Evolutionary conservation across 1,140 invertebrate genomes (phyloP), one percentile per base, ranked within the genome.

Genomic region (Zaprionus lachaisei): DNA sequence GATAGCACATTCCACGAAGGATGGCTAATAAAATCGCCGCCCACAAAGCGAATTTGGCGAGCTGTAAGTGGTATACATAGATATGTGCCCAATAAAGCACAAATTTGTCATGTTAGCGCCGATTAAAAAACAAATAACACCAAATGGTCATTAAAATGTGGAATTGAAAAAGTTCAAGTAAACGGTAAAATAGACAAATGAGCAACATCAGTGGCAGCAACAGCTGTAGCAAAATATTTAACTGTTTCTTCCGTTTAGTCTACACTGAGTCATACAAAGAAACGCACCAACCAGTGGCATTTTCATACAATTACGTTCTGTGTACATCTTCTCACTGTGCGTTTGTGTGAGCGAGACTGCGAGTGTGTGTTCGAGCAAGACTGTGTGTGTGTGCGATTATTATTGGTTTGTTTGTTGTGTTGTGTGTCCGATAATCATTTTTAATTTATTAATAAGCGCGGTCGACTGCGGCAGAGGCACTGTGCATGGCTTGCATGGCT

Each of bases 21-120:
- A 70, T 98, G 97, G 97, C 94, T 98, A 61, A 97, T 97, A 51
- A 98, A 98, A 94, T 98, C 97, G 54, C 97, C 97, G 71, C 97
- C 97, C 28, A 95, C 96, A 47, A 98, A 97, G 94, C 93, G 96
- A 75, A 96, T 98, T 83, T 97, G 96, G 95, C 95, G 96, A 95
- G 97, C 97, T 91, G 97, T 98, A 94, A 95, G 96, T 96, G 11
- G 34, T 58, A 5, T 49, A 47, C 51, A 41, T 26, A 11, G 47
- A 60, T 22, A 55, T 38, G 31, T 4, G 24, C 34, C 38, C 37
- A n/a, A 51, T 11, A 44, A 17, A 73, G 54, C 49, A 62, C 68
- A 55, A 67, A 71, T 44, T 66, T 38, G 63, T 60, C 58, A n/a
- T 44, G 26, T 58, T 68, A 54, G 54, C 47, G 51, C 31, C 57